Conservation (phyloP, 2,888 invertebrate genomes). For the Eucera pruinosa region DNA sequence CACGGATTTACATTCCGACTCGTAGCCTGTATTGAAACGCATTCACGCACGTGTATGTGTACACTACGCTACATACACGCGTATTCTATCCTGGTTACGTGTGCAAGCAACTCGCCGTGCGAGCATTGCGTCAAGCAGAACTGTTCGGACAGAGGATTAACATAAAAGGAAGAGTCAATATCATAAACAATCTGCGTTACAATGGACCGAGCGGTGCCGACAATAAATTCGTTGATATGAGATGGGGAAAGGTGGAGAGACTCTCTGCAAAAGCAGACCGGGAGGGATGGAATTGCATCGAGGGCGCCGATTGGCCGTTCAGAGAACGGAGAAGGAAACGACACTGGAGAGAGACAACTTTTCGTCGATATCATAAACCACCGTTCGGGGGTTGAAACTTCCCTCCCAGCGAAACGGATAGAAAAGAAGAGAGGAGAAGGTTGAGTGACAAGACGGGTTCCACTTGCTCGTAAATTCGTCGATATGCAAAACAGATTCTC, state of each 20-base stretch:
- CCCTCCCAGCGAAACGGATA: conserved; percentile 44
- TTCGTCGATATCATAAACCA: conserved; percentile 78
- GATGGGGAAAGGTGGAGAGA: conserved; percentile 52
- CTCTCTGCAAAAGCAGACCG: neutral
- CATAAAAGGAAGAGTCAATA: conserved; percentile 83
- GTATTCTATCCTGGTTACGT: conserved; percentile 16
- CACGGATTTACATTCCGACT: conserved; percentile 62
- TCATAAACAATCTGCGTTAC: conserved; percentile 80
- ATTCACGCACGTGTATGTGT: neutral
- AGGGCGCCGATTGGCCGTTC: conserved; percentile 62
- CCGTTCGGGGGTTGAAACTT: conserved; percentile 65
- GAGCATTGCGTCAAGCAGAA: conserved; percentile 53
- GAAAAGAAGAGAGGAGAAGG: conserved; percentile 12
- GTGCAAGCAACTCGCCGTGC: conserved; percentile 33
- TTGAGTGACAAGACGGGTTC: conserved; percentile 66
- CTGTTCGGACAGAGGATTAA: conserved; percentile 75
- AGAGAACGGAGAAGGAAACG: conserved; percentile 39
- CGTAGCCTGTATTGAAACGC: neutral
- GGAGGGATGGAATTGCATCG: conserved; percentile 43
- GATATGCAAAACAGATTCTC: conserved; percentile 75
- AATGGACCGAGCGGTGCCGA: conserved; percentile 68
- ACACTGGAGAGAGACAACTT: conserved; percentile 51
- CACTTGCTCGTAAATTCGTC: conserved; percentile 79
- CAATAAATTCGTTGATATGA: conserved; percentile 79
- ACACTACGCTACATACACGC: neutral